Conservation (phyloP, 2,888 invertebrate genomes). For the Proisotoma minuta region DNA sequence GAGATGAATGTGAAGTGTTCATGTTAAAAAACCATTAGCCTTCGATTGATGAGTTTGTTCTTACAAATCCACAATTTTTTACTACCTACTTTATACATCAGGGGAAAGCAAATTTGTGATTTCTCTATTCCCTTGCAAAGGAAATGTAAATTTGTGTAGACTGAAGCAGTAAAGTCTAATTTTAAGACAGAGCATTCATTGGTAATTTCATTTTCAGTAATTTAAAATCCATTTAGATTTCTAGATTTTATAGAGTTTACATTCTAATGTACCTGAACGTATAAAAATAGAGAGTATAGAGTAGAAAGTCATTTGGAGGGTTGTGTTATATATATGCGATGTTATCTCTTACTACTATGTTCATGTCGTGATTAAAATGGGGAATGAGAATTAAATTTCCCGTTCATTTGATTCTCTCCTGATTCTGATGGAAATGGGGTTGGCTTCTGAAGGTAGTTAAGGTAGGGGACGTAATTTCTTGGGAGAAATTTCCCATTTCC, state of each 20-base stretch:
- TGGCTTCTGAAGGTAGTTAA: not conserved
- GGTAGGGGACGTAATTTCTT: slow-evolving; percentile 23
- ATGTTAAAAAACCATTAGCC: slow-evolving; percentile 1
- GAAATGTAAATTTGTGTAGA: slow-evolving; percentile 3
- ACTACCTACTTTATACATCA: no score
- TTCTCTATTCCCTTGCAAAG: not conserved
- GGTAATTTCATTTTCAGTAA: slow-evolving; percentile 3
- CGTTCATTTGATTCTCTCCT: slow-evolving; percentile 18
- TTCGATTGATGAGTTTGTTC: not conserved
- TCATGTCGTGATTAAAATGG: slow-evolving; percentile 45
- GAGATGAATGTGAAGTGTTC: not conserved
- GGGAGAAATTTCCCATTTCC: slow-evolving; percentile 45
- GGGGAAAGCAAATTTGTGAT: not conserved
- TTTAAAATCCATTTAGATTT: slow-evolving; percentile 5
- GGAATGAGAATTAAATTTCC: slow-evolving; percentile 45
- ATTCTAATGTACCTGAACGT: no score
- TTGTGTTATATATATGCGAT: no score
- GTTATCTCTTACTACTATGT: no score
- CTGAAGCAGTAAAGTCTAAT: not conserved
- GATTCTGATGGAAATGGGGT: not conserved
- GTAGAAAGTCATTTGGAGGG: not conserved
- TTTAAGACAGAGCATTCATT: not conserved
- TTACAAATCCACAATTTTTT: not conserved
- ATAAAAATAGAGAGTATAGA: no score
- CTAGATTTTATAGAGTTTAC: no score